Conservation (phyloP, 1,140 invertebrate genomes). For the Achatina immaculata region DNA sequence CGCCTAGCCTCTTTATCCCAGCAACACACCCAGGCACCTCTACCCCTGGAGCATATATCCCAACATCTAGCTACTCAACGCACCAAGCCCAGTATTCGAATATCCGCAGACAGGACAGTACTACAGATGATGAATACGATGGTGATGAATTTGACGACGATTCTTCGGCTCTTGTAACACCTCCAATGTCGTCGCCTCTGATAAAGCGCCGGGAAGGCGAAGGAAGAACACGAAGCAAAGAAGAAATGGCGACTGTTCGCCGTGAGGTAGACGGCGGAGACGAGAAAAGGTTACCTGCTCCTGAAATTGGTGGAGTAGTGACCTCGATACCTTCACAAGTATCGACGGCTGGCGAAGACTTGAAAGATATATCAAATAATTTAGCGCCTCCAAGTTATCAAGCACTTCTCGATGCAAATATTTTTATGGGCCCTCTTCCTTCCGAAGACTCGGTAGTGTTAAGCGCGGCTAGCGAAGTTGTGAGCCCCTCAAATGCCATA, state of each 20-base stretch:
- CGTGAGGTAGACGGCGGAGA: not conserved
- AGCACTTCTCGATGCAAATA: slow-evolving; percentile 70
- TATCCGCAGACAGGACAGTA: slow-evolving; percentile 36
- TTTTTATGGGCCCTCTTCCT: slow-evolving; percentile 53
- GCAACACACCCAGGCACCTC: not conserved
- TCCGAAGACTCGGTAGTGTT: slow-evolving; percentile 80
- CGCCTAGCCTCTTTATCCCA: not conserved
- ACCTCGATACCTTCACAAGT: not conserved
- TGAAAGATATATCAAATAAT: not conserved
- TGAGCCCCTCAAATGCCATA: slow-evolving; percentile 32
- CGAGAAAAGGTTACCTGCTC: not conserved
- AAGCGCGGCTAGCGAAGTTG: slow-evolving; percentile 77
- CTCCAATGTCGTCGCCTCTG: slow-evolving; percentile 38
- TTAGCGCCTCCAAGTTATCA: not conserved
- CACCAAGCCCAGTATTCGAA: slow-evolving; percentile 15
- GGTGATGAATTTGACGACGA: slow-evolving; percentile 41
- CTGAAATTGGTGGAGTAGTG: not conserved
- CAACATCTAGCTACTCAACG: not conserved
- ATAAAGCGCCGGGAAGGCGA: slow-evolving; percentile 19
- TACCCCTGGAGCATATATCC: not conserved
- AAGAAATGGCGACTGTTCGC: not conserved
- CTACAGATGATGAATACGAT: slow-evolving; percentile 39
- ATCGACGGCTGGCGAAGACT: not conserved
- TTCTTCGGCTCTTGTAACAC: slow-evolving; percentile 36
- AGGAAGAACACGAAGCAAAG: not conserved